phyloP scores from a whole-genome alignment of 2,888 invertebrate genomes.

The Choristoneura rosaceana region DNA sequence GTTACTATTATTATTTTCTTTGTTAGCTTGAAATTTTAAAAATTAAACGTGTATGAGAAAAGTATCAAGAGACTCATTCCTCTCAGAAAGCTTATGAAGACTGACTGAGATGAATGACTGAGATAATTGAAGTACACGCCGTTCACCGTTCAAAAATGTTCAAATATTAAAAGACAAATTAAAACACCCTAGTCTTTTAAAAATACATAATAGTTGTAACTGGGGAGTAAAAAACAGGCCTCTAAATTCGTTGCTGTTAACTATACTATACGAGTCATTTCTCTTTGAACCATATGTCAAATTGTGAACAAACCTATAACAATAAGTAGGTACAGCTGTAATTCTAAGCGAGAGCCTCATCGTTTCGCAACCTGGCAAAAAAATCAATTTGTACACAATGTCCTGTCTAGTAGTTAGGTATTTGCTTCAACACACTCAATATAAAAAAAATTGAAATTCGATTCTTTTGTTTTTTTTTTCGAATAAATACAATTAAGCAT shows the following conservation, averaged over 20 bases:
- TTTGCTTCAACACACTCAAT: too few species aligned
- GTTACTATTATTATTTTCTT: too few species aligned
- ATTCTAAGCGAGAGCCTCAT: too few species aligned
- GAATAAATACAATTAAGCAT: too few species aligned
- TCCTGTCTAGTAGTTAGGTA: too few species aligned
- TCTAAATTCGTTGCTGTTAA: background rate
- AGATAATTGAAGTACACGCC: constrained; percentile 66
- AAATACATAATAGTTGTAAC: background rate
- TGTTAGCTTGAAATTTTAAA: background rate
- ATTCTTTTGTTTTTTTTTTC: too few species aligned
- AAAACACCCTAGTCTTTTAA: constrained; percentile 13
- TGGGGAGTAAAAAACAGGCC: background rate
- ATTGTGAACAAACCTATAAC: too few species aligned
- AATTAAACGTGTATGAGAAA: constrained; percentile 33
- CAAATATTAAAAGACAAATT: constrained; percentile 41
- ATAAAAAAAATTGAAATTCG: too few species aligned
- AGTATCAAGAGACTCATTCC: constrained; percentile 67
- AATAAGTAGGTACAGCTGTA: too few species aligned
- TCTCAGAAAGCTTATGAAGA: constrained; percentile 63
- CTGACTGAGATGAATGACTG: constrained; percentile 75
- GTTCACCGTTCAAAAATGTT: constrained; percentile 34
- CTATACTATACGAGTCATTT: background rate
- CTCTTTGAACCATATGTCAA: background rate
- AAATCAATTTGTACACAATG: too few species aligned
- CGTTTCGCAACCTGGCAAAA: too few species aligned